Conservation (phyloP, 1,140 invertebrate genomes). For the Vanessa tameamea region DNA sequence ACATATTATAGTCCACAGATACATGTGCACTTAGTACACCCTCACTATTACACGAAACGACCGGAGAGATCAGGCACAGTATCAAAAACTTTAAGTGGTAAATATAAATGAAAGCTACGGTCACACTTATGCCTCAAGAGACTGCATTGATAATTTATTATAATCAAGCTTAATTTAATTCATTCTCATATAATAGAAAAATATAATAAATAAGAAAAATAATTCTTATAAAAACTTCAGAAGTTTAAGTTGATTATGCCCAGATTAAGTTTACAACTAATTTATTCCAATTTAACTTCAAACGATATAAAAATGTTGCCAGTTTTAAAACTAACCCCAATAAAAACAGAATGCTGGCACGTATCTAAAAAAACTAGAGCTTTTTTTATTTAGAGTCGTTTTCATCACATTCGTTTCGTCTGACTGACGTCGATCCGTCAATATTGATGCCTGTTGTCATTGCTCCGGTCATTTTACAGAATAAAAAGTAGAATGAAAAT, state of each 20-base stretch:
- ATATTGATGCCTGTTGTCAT: constrained; percentile 21
- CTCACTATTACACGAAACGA: too few relatives aligned
- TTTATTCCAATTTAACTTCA: constrained; percentile 7
- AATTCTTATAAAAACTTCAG: not conserved
- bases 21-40: too few relatives aligned
- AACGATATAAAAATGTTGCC: constrained; percentile 16
- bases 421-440: constrained; percentile 24
- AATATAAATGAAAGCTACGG: too few relatives aligned
- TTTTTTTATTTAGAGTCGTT: constrained; percentile 23
- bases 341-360: constrained; percentile 10
- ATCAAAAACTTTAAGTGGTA: too few relatives aligned
- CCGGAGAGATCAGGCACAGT: too few relatives aligned
- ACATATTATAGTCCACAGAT: too few relatives aligned
- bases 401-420: constrained; percentile 25
- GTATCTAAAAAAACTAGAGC: constrained; percentile 13
- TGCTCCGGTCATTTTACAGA: not conserved
- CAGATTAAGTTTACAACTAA: not conserved
- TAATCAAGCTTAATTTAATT: too few relatives aligned
- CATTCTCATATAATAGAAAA: not conserved
- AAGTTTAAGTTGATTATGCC: not conserved
- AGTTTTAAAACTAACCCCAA: constrained; percentile 20
- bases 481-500: not conserved
- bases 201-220: not conserved
- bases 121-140: too few relatives aligned
- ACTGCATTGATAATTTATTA: too few relatives aligned